phyloP scores from a whole-genome alignment of 2,888 invertebrate genomes.

The Leptinotarsa tumamoca region DNA sequence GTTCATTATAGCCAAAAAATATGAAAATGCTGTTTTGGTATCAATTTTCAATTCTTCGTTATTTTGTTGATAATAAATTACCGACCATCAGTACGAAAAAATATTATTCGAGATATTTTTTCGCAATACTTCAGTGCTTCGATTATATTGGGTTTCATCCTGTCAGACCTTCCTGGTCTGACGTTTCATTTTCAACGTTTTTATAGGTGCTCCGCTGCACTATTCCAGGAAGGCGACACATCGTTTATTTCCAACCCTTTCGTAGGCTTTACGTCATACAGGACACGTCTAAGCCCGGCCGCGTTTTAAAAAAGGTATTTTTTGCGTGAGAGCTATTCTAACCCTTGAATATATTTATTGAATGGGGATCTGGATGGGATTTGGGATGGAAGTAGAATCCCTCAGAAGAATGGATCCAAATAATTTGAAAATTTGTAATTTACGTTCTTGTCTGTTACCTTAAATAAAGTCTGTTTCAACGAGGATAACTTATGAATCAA shows the following conservation, averaged over 20 bases:
- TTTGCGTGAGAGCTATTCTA: background rate
- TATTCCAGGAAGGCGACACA: conserved; percentile 51
- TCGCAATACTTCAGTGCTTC: no score
- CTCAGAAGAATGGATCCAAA: conserved; percentile 17
- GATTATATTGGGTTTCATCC: no score
- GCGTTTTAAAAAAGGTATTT: background rate
- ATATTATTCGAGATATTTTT: no score
- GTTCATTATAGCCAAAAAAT: no score
- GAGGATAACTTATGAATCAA: no score
- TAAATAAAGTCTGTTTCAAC: no score
- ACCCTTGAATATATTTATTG: background rate
- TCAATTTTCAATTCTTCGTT: no score
- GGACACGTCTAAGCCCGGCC: conserved; percentile 16
- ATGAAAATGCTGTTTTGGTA: no score
- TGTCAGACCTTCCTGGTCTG: no score
- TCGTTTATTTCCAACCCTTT: conserved; percentile 56
- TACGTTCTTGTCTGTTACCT: conserved; percentile 1
- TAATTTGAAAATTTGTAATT: background rate
- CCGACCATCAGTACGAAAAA: no score
- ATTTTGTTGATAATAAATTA: no score
- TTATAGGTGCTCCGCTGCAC: background rate
- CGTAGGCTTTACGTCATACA: conserved; percentile 51
- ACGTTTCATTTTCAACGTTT: no score
- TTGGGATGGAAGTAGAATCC: background rate
- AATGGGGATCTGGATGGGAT: background rate